Base-by-base conservation (phyloP, 2,797 vertebrate species). In the Hybognathus amarus region DNA sequence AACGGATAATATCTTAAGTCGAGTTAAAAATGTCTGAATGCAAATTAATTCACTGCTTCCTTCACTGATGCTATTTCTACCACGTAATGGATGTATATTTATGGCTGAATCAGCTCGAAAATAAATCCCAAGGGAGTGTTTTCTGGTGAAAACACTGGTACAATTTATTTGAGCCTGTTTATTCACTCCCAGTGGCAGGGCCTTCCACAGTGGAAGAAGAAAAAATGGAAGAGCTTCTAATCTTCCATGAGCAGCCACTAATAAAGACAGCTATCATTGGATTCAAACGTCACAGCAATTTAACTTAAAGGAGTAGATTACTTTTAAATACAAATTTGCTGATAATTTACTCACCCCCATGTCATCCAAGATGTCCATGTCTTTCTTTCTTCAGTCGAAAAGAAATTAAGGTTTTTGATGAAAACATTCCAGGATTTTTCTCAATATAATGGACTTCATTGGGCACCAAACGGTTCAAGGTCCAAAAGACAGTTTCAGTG, bases 161-260 rank as follows among this genome's bases (percentile, higher is more conserved):
- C 93, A 94, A 95, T 95, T 95, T 94, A 95, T 95, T 95, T 94
- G 89, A 91, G 92, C 92, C 92, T 93, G 93, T 94, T 95, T 94
- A 95, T 94, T 92, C 93, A 90, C 93, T 94, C 94, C 92, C 90
- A 92, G 90, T 93, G 93, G 92, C 92, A 40, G 80, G 85, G 75
- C 88, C 40, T 88, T 93, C 91, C 92, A 88, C 56, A 83, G 38
- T 69, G 52, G 20, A 52, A 78, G 40, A 27, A 61, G 54, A 59
- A 33, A 88, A 83, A 90, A 91, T 87, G 89, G 88, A 91, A 92
- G 83, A 87, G 90, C 87, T 93, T 92, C 92, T 94, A 95, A 94
- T 95, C 92, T 95, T 94, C 91, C 88, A 89, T 88, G 87, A 92
- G 91, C 92, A 93, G 92, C 91, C 91, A 90, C 94, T 94, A 94